Percentiles rank a stretch among this genome's conserved stretches.
These are phyloP conservation scores for human DNA, from an alignment of 2,113 vertebrate species.

Conservation along the genomic window DNA sequence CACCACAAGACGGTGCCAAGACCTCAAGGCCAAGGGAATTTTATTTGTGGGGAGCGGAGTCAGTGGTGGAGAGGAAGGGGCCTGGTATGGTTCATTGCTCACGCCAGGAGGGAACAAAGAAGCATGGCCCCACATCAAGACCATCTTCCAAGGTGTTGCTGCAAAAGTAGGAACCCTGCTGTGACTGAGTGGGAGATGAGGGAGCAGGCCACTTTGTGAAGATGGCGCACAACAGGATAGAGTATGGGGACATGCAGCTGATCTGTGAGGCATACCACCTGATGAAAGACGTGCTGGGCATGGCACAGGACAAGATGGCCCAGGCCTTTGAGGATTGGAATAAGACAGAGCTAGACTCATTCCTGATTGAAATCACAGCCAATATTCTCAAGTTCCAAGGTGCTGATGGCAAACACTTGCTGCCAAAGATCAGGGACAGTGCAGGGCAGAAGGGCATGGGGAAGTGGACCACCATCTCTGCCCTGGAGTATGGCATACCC, in stretches of 20 bases:
- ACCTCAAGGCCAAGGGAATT: conserved; percentile 91
- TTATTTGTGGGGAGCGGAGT: conserved; percentile 97
- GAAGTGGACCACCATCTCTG: conserved; percentile 97
- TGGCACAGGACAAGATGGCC: conserved; percentile 94
- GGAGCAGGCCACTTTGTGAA: conserved; percentile 98
- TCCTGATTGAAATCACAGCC: conserved; percentile 98
- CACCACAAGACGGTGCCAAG: conserved; percentile 92
- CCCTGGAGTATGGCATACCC: conserved; percentile 94
- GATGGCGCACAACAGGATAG: conserved; percentile 99
- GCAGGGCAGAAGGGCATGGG: conserved; percentile 97
- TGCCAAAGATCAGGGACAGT: conserved; percentile 96
- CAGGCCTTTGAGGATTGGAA: conserved; percentile 95
- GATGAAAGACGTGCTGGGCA: conserved; percentile 94
- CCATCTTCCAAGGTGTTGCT: conserved; percentile 96
- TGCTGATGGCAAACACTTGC: conserved; percentile 87
- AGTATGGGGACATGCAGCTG: conserved; percentile 99
- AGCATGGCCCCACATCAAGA: conserved; percentile 97
- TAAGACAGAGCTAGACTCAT: conserved; percentile 97
- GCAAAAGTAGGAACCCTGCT: conserved; percentile 98
- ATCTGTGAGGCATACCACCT: conserved; percentile 99
- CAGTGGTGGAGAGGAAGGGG: conserved; percentile 97
- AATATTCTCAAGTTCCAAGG: conserved; percentile 94
- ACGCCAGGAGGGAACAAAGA: conserved; percentile 97
- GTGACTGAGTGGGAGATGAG: conserved; percentile 98
- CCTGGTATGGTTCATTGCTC: conserved; percentile 95